Base-by-base conservation (phyloP, 64 coral and sea anemone species). In the Acropora tenuis region DNA sequence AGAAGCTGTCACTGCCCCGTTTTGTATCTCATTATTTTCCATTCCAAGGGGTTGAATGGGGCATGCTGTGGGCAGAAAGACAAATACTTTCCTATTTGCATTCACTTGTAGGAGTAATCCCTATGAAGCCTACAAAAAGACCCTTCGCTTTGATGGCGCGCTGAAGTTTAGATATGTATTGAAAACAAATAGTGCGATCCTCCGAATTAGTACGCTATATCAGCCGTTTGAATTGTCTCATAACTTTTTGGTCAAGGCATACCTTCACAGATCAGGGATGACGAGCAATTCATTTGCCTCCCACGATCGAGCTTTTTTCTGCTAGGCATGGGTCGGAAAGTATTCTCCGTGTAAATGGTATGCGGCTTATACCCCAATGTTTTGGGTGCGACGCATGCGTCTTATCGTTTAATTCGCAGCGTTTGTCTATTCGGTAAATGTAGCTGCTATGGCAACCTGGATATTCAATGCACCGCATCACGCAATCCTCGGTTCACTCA, bases 321-420 rank as follows among this genome's bases (percentile, higher is more conserved):
- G 80, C 80, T 66, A 20, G 41, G 40, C 50, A 46, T 40, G 3
- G 80, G 80, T 46, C 57, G 61, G 55, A 65, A 5, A 45, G 1
- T 83, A 16, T 83, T 66, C 57, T 17, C 80, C 80, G 45, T 83
- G 58, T 83, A 83, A 20, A 65, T 83, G 16, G 80, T 44, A 83
- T 65, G 44, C 58, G 57, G 41, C 59, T 5, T 19, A 53, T 53
- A 53, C 50, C 50, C 50, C 50, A 53, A 1, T 83, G 57, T 45
- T 66, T 41, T 43, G 80, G 80, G 42, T 83, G 57, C 1, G 57
- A 66, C 20, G 57, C 42, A 67, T 66, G 80, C 3, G 80, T 83
- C 41, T 83, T 83, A 41, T 83, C 80, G 40, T 83, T 83, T 18
- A 83, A 58, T 9, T 83, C 80, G 41, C 80, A 83, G 11, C 13